These are phyloP conservation scores for Hetaerina titia DNA, from an alignment of 2,888 invertebrate species.

Conservation along the genomic window DNA sequence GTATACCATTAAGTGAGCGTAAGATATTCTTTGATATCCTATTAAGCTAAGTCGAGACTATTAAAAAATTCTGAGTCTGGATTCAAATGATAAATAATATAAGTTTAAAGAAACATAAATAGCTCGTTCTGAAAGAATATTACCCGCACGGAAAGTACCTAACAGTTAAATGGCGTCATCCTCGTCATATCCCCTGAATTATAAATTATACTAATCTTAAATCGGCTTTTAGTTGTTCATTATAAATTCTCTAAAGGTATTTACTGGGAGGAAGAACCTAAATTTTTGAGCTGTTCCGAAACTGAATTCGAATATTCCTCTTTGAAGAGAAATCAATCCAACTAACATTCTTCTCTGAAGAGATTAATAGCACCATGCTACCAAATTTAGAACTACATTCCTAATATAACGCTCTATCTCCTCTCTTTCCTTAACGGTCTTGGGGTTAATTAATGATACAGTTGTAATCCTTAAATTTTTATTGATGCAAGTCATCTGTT, in stretches of 20 bases:
- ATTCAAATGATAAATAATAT: neutral
- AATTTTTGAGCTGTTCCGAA: neutral
- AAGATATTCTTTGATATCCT: neutral
- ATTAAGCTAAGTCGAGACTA: neutral
- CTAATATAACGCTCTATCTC: neutral
- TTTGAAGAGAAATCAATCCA: neutral
- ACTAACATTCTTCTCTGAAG: neutral
- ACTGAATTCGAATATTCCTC: neutral
- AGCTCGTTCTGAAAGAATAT: neutral
- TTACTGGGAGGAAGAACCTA: neutral
- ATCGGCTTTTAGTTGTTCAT: neutral
- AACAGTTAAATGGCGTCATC: neutral
- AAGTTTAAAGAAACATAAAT: neutral
- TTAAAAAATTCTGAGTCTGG: neutral
- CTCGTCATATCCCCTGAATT: neutral
- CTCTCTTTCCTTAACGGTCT: neutral
- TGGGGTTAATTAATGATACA: neutral
- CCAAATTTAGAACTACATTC: too few species aligned
- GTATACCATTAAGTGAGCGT: neutral
- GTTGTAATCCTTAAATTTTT: neutral
- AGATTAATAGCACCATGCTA: too few species aligned
- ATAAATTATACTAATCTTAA: neutral
- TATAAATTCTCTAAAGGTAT: neutral
- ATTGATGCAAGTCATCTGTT: too few species aligned
- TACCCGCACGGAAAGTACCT: neutral